phyloP scores from a whole-genome alignment of 2,113 vertebrate genomes.

The Silurus glanis region DNA sequence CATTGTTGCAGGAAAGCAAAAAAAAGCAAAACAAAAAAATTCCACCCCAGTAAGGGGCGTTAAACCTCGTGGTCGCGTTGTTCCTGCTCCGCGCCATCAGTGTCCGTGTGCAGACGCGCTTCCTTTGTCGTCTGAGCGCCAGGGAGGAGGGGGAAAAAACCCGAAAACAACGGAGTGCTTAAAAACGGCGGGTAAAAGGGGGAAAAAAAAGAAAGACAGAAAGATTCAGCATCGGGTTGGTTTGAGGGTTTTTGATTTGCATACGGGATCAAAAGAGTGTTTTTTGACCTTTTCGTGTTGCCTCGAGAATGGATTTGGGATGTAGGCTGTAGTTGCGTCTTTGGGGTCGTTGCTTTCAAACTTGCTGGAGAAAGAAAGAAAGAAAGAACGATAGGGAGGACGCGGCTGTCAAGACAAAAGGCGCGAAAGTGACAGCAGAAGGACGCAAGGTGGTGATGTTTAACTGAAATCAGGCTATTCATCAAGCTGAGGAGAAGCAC shows the following conservation, averaged over 20 bases:
- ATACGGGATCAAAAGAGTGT: background rate
- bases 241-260: background rate
- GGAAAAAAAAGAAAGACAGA: background rate
- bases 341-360: constrained; percentile 19
- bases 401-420: constrained; percentile 51
- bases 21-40: constrained; percentile 31
- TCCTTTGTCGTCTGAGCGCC: constrained; percentile 81
- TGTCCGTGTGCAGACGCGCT: constrained; percentile 69
- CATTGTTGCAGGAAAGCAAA: background rate
- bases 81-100: constrained; percentile 72
- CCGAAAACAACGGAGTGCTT: background rate
- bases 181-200: background rate
- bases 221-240: background rate
- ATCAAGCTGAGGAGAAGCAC: background rate
- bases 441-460: constrained; percentile 6
- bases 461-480: constrained; percentile 1
- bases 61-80: constrained; percentile 60
- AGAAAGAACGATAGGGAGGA: constrained; percentile 55
- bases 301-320: background rate
- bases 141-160: constrained; percentile 57
- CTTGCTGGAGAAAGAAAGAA: constrained; percentile 45
- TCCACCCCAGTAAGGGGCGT: background rate
- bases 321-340: constrained; percentile 17
- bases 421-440: constrained; percentile 46
- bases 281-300: constrained; percentile 2